Percentiles rank a stretch among this genome's conserved stretches.
Conservation (phyloP, 2,797 vertebrate species). For the Antrozous pallidus region DNA sequence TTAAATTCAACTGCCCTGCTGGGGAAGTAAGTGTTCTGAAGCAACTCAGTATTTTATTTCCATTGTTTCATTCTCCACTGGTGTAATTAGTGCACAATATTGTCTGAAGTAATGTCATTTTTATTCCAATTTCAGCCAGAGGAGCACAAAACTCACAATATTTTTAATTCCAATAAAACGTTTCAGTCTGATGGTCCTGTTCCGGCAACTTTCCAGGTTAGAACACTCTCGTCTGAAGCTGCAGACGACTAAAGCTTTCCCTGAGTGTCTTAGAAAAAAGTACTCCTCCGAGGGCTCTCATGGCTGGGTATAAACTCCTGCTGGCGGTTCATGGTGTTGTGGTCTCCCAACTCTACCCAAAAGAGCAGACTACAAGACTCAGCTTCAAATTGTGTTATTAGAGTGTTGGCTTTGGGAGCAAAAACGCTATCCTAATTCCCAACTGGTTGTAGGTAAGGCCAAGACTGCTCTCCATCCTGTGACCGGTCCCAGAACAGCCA, state of each 20-base stretch:
- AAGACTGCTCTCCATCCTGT: not conserved
- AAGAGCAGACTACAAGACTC: not conserved
- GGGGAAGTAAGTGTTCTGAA: conserved; percentile 14
- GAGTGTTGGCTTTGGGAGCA: not conserved
- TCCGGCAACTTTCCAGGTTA: not conserved
- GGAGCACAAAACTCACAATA: conserved; percentile 31
- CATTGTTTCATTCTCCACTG: conserved; percentile 37
- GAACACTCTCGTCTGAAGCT: not conserved
- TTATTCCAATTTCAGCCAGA: conserved; percentile 18
- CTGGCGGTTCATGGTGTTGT: not conserved
- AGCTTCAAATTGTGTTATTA: not conserved
- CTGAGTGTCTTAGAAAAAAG: not conserved
- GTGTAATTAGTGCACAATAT: conserved; percentile 52
- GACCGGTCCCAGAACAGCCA: not conserved
- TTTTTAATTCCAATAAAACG: conserved; percentile 58
- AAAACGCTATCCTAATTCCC: not conserved
- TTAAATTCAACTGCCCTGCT: conserved; percentile 36
- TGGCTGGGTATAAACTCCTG: not conserved
- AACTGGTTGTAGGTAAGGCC: not conserved
- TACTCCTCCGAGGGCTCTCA: not conserved
- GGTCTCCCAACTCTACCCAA: not conserved
- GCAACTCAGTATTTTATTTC: conserved; percentile 14
- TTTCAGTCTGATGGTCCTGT: not conserved
- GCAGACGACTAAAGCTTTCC: not conserved
- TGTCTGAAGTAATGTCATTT: conserved; percentile 23